These are phyloP conservation scores for Seriola aureovittata DNA, from an alignment of 2,113 vertebrate genomes.

Conservation along the genomic window DNA sequence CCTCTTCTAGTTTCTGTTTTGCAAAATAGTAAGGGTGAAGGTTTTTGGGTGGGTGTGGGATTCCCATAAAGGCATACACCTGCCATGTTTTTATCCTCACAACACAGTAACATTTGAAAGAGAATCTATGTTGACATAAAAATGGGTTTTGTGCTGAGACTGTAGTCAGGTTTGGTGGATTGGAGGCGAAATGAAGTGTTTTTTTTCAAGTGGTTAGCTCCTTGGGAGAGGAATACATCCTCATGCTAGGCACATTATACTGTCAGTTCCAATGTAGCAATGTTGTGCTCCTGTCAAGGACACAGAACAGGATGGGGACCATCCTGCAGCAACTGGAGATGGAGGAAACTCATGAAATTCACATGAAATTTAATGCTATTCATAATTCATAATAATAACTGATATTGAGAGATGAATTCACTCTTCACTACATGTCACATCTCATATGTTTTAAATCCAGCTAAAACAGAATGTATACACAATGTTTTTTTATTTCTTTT, in stretches of 20 bases:
- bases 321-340: slow-evolving; percentile 38
- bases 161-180: slow-evolving; percentile 54
- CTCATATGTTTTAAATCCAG: slow-evolving; percentile 17
- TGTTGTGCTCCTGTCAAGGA: slow-evolving; percentile 15
- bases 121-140: slow-evolving; percentile 18
- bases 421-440: not conserved
- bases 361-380: slow-evolving; percentile 3
- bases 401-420: slow-evolving; percentile 3
- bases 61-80: slow-evolving; percentile 19
- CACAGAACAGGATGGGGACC: slow-evolving; percentile 13
- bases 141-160: slow-evolving; percentile 36
- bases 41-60: slow-evolving; percentile 32
- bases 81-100: slow-evolving; percentile 39
- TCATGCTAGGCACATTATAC: slow-evolving; percentile 31
- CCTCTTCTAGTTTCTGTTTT: slow-evolving; percentile 31
- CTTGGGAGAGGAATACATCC: slow-evolving; percentile 29
- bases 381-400: not conserved
- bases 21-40: slow-evolving; percentile 26
- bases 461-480: slow-evolving; percentile 24
- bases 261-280: slow-evolving; percentile 62
- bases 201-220: slow-evolving; percentile 38
- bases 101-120: slow-evolving; percentile 19
- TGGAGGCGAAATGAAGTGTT: slow-evolving; percentile 58
- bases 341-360: slow-evolving; percentile 12
- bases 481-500: not conserved